A percentile compares a stretch with the other conserved stretches of the same genome.
phyloP scores from a whole-genome alignment of 2,797 vertebrate genomes.

The Hoplostethus atlanticus region DNA sequence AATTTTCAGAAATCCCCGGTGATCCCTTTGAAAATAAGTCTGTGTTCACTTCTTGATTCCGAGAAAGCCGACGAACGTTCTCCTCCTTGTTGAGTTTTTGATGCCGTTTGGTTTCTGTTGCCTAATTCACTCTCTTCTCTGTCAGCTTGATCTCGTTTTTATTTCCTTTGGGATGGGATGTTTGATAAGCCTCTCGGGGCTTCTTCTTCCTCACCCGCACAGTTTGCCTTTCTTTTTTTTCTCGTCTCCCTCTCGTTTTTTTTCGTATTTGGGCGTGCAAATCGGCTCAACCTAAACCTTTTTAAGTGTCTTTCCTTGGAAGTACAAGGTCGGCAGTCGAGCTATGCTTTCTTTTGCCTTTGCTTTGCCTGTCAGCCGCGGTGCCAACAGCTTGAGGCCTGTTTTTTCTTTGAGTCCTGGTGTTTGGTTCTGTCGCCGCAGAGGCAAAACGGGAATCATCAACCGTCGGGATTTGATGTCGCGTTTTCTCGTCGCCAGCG shows the following conservation, averaged over 20 bases:
- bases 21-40: neutral
- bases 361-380: conserved; percentile 29
- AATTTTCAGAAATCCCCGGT: neutral
- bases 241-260: neutral
- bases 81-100: too few species aligned
- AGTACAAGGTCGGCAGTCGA: conserved; percentile 3
- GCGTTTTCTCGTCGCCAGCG: conserved; percentile 15
- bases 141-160: conserved; percentile 12
- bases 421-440: conserved; percentile 28
- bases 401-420: conserved; percentile 39
- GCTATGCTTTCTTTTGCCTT: conserved; percentile 17
- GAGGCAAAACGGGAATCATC: conserved; percentile 43
- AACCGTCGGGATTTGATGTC: conserved; percentile 40
- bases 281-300: conserved; percentile 36
- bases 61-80: neutral
- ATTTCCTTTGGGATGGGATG: neutral
- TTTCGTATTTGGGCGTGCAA: neutral
- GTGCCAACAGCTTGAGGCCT: conserved; percentile 62
- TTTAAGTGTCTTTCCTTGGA: conserved; percentile 15
- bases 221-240: neutral
- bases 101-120: too few species aligned
- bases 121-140: neutral
- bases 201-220: conserved; percentile 8
- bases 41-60: neutral
- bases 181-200: conserved; percentile 2